Conservation (phyloP, 2,888 invertebrate species). For the Monoplex corrugatus region DNA sequence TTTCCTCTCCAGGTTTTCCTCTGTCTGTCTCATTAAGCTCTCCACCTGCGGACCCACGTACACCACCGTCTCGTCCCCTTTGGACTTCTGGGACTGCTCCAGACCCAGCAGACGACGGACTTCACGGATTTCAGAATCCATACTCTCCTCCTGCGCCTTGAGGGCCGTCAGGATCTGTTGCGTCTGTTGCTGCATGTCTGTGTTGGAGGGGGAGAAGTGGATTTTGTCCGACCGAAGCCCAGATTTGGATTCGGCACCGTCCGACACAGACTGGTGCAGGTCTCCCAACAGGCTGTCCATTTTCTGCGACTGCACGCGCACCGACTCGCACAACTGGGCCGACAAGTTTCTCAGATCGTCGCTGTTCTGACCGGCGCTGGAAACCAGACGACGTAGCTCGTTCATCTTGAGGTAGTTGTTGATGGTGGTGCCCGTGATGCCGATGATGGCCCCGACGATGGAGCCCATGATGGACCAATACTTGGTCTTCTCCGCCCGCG, state of each 20-base stretch:
- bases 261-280: constrained; percentile 43
- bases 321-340: constrained; percentile 59
- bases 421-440: constrained; percentile 87
- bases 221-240: constrained; percentile 29
- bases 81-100: constrained; percentile 50
- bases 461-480: constrained; percentile 91
- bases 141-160: constrained; percentile 62
- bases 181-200: constrained; percentile 56
- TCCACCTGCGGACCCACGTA: constrained; percentile 78
- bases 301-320: constrained; percentile 64
- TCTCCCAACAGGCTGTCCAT: constrained; percentile 60
- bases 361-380: constrained; percentile 70
- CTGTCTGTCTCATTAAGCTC: constrained; percentile 73
- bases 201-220: not conserved
- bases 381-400: constrained; percentile 86
- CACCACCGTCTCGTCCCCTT: constrained; percentile 66
- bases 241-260: not conserved
- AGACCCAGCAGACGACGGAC: constrained; percentile 69
- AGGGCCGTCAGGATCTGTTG: constrained; percentile 62
- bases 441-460: constrained; percentile 85
- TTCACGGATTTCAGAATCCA: constrained; percentile 73
- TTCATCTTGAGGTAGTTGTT: constrained; percentile 87
- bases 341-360: constrained; percentile 63
- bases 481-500: constrained; percentile 91
- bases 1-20: constrained; percentile 77